Evolutionary conservation across 2,797 vertebrate genomes (phyloP).

Genomic region (Heliangelus exortis): DNA sequence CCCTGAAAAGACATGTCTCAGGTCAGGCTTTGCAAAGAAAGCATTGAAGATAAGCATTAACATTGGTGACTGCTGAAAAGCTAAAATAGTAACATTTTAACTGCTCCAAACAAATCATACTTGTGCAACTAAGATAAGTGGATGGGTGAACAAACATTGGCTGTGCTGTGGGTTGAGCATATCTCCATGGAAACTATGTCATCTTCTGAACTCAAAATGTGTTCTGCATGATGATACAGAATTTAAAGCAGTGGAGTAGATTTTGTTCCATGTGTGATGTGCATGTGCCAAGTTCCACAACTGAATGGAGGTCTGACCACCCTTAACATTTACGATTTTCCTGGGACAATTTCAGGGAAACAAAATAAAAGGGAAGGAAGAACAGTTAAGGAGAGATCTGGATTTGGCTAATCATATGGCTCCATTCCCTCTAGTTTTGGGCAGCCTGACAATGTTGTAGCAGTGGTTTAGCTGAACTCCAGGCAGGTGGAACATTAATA

Average conservation of each 20-base stretch:
- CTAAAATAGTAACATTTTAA: not conserved
- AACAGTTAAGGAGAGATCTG: not conserved
- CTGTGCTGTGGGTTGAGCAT: not conserved
- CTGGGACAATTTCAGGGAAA: not conserved
- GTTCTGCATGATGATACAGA: not conserved
- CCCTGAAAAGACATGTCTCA: not conserved
- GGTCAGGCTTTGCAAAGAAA: not conserved
- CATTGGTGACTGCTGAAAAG: not conserved
- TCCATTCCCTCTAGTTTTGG: not conserved
- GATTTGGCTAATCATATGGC: not conserved
- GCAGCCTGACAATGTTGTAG: not conserved
- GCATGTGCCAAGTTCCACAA: not conserved
- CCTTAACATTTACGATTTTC: not conserved
- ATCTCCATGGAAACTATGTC: conserved; percentile 63
- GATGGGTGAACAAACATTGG: conserved; percentile 37
- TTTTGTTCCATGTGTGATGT: not conserved
- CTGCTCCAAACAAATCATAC: not conserved
- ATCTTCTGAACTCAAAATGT: conserved; percentile 7
- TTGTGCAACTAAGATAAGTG: not conserved
- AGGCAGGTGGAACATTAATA: not conserved
- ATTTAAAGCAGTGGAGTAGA: not conserved
- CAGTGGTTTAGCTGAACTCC: not conserved
- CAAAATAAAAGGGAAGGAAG: not conserved
- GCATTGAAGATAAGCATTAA: not conserved
- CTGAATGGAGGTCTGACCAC: not conserved